phyloP scores from a whole-genome alignment of 2,888 invertebrate genomes.

The Ceratothoa steindachneri region DNA sequence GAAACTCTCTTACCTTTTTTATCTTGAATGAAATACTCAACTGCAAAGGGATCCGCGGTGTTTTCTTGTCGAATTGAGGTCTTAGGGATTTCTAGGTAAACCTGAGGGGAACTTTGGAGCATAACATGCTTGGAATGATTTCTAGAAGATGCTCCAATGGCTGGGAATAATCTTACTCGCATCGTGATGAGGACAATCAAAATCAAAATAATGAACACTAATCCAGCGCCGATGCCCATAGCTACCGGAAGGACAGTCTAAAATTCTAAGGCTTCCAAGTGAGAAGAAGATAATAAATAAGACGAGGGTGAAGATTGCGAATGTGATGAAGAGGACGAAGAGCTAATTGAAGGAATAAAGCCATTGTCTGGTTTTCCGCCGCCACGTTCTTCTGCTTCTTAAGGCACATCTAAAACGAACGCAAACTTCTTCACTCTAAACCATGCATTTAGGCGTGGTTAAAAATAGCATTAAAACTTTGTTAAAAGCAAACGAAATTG shows the following conservation, averaged over 20 bases:
- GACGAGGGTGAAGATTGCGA: conserved; percentile 1
- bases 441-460: too few relatives aligned
- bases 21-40: too few relatives aligned
- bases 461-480: too few relatives aligned
- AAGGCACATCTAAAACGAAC: conserved; percentile 45
- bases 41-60: too few relatives aligned
- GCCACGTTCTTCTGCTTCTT: conserved; percentile 41
- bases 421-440: too few relatives aligned
- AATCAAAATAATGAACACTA: conserved; percentile 38
- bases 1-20: too few relatives aligned
- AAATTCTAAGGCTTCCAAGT: conserved; percentile 2
- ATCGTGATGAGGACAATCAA: conserved; percentile 37
- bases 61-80: too few relatives aligned
- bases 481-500: too few relatives aligned
- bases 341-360: background rate
- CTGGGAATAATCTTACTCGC: conserved; percentile 23
- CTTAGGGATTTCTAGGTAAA: background rate
- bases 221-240: conserved; percentile 37
- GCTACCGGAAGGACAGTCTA: conserved; percentile 35
- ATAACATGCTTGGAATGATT: background rate
- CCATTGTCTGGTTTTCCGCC: conserved; percentile 16
- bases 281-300: conserved; percentile 11
- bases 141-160: background rate
- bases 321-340: too few relatives aligned
- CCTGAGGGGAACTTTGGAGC: background rate